These are phyloP conservation scores for Scaptomyza parva DNA, from an alignment of 2,888 invertebrate genomes.

Conservation along the genomic window DNA sequence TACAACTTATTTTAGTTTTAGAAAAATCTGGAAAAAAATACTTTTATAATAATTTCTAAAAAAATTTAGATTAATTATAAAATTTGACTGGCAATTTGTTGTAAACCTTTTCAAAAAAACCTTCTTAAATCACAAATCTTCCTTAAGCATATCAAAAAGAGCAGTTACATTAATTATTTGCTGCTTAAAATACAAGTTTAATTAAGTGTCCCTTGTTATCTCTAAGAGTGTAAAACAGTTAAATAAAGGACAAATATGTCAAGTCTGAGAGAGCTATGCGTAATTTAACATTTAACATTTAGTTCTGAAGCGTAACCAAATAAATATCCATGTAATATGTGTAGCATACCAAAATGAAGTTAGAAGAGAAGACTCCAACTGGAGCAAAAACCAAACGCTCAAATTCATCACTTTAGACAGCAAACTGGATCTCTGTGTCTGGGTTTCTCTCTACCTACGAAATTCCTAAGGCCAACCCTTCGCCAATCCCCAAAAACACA, in stretches of 20 bases:
- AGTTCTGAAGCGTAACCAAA: constrained; percentile 15
- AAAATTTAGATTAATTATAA: too few species aligned
- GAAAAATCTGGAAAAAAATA: too few species aligned
- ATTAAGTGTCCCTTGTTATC: not conserved
- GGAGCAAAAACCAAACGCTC: constrained; percentile 38
- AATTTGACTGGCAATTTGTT: too few species aligned
- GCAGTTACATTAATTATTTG: not conserved
- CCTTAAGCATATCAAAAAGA: not conserved
- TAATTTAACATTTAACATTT: constrained; percentile 2
- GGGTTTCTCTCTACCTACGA: not conserved
- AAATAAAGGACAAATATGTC: not conserved
- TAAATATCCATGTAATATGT: constrained; percentile 17
- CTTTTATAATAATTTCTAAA: too few species aligned
- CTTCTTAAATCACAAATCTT: not conserved
- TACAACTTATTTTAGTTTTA: too few species aligned
- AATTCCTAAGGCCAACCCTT: not conserved
- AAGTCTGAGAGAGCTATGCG: not conserved
- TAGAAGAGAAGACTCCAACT: constrained; percentile 25
- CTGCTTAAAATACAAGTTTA: not conserved
- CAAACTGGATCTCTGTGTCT: constrained; percentile 16
- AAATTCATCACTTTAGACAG: constrained; percentile 71
- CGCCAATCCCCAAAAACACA: not conserved
- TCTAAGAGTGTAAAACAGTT: not conserved
- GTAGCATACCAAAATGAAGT: constrained; percentile 17
- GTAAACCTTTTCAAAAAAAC: too few species aligned